Percentiles rank a stretch among this genome's conserved stretches.
These are phyloP conservation scores for Tetragonula carbonaria DNA, from an alignment of 2,888 invertebrate genomes.

Conservation along the genomic window DNA sequence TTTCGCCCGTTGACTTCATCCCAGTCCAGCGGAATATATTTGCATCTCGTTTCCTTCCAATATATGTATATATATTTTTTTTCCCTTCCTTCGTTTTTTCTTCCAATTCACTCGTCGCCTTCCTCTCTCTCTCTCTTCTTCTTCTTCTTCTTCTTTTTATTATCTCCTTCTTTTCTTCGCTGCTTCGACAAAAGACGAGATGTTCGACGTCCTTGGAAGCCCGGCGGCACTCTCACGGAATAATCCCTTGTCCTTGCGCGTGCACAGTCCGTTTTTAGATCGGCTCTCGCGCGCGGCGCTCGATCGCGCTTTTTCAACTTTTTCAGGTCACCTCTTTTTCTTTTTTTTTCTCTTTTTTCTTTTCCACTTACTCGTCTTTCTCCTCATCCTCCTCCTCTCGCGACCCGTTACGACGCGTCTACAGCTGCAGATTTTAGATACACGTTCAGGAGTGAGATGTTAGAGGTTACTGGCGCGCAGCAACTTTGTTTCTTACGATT, in stretches of 20 bases:
- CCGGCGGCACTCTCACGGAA: constrained; percentile 73
- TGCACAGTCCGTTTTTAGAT: constrained; percentile 57
- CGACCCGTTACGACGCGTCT: not conserved
- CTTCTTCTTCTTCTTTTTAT: not conserved
- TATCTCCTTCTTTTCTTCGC: not conserved
- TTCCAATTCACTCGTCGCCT: constrained; percentile 2
- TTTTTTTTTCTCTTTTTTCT: not conserved
- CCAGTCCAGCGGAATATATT: constrained; percentile 76
- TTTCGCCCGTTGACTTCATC: constrained; percentile 68
- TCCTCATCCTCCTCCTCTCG: no score
- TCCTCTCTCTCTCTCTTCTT: not conserved
- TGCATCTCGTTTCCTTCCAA: constrained; percentile 73
- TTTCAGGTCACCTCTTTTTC: constrained; percentile 7
- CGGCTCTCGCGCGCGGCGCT: constrained; percentile 16
- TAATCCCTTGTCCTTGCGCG: constrained; percentile 69
- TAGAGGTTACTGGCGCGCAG: not conserved
- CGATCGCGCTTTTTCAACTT: constrained; percentile 24
- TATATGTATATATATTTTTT: constrained; percentile 30
- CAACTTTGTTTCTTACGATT: no score
- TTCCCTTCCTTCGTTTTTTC: constrained; percentile 8
- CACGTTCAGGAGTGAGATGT: not conserved
- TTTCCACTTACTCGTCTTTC: not conserved
- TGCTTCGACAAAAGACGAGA: constrained; percentile 76
- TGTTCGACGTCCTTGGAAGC: constrained; percentile 76
- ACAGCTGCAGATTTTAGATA: not conserved